phyloP scores from a whole-genome alignment of 2,797 vertebrate species.

The Brotula barbata region DNA sequence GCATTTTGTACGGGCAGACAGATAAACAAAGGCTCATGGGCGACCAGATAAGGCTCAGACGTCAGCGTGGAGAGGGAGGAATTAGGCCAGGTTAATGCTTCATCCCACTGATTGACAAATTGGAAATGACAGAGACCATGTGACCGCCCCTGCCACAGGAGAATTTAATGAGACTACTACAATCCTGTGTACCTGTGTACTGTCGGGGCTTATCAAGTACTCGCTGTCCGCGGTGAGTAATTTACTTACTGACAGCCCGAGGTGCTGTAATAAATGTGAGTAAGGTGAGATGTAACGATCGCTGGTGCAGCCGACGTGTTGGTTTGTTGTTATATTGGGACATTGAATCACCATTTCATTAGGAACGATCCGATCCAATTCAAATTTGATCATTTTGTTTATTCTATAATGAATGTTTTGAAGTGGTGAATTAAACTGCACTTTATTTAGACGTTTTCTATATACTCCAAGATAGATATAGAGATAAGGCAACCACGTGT shows the following conservation, averaged over 20 bases:
- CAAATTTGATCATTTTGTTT: too few relatives aligned
- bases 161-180: constrained; percentile 67
- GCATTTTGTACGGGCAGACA: constrained; percentile 7
- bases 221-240: background rate
- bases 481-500: too few relatives aligned
- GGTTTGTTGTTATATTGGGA: too few relatives aligned
- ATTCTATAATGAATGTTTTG: too few relatives aligned
- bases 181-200: constrained; percentile 60
- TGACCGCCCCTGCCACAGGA: constrained; percentile 51
- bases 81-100: constrained; percentile 67
- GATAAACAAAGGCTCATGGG: constrained; percentile 44
- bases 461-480: too few relatives aligned
- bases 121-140: constrained; percentile 59
- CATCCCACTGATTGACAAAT: constrained; percentile 64
- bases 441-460: too few relatives aligned
- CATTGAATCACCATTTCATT: background rate
- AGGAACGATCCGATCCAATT: too few relatives aligned
- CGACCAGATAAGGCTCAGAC: constrained; percentile 40
- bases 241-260: background rate
- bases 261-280: background rate
- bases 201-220: constrained; percentile 17
- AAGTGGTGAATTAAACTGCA: too few relatives aligned
- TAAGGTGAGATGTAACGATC: background rate
- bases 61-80: constrained; percentile 45
- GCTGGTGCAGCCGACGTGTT: too few relatives aligned